Evolutionary conservation across 2,888 invertebrate genomes (phyloP).

Genomic region (Argyra leucocephala): DNA sequence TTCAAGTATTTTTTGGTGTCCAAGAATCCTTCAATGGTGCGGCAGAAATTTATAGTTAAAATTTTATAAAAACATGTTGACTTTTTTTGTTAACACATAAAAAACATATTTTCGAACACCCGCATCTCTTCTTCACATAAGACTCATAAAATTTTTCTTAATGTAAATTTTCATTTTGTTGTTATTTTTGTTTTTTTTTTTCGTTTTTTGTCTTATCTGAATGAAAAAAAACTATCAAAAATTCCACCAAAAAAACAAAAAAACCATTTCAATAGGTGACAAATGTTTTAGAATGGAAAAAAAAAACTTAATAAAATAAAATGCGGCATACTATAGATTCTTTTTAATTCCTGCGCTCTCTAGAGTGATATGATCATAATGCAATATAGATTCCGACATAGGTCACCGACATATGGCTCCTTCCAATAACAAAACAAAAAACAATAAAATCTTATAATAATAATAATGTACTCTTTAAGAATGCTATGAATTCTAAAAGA

Average conservation of each 20-base stretch:
- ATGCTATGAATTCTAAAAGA: no score
- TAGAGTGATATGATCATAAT: background rate
- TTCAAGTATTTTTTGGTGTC: background rate
- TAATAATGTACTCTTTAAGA: no score
- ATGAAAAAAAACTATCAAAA: background rate
- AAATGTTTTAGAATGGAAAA: background rate
- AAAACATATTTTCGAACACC: background rate
- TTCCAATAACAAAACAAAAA: no score
- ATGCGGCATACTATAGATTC: background rate
- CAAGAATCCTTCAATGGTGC: background rate
- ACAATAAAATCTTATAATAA: no score
- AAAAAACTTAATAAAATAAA: background rate
- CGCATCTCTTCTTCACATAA: background rate
- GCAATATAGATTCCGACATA: background rate
- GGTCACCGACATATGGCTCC: background rate
- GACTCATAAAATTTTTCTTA: background rate
- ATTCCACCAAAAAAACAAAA: background rate
- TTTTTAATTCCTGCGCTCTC: no score
- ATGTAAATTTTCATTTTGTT: background rate
- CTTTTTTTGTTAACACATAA: background rate
- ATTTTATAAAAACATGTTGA: background rate
- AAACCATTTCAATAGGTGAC: background rate
- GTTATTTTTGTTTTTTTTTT: background rate
- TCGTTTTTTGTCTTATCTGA: background rate
- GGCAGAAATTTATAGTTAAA: background rate